Percentiles rank a stretch among this genome's conserved stretches.
Conservation (phyloP, 2,797 vertebrate species). For the Corythornis leucogaster region DNA sequence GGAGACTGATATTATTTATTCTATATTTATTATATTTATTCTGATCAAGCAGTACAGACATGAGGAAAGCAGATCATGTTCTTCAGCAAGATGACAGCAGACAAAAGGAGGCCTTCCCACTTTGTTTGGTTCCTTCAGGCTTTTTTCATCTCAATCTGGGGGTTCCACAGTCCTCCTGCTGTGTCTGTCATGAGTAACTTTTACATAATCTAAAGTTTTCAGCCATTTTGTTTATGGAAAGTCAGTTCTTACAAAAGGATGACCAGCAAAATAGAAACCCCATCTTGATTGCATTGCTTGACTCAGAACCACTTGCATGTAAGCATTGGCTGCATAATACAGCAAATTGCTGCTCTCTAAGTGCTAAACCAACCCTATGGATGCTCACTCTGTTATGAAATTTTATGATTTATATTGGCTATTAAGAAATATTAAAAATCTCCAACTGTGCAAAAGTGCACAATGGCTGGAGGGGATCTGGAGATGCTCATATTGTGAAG, state of each 20-base stretch:
- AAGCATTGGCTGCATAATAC: slow-evolving; percentile 23
- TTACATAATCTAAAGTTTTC: not conserved
- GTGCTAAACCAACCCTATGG: slow-evolving; percentile 55
- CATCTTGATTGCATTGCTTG: slow-evolving; percentile 22
- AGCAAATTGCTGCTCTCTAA: slow-evolving; percentile 49
- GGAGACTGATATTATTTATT: not conserved
- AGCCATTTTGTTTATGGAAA: not conserved
- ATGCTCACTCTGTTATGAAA: slow-evolving; percentile 49
- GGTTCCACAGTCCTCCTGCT: not conserved
- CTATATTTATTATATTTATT: not conserved
- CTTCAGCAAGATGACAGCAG: not conserved
- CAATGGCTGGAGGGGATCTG: slow-evolving; percentile 1
- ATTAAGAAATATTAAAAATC: slow-evolving; percentile 69
- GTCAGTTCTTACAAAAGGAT: slow-evolving; percentile 1
- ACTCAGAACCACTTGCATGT: slow-evolving; percentile 43
- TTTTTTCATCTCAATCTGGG: not conserved
- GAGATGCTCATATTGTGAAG: slow-evolving; percentile 32
- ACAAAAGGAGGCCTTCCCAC: not conserved
- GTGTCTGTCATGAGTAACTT: not conserved
- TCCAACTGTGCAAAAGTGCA: slow-evolving; percentile 40
- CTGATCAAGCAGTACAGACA: not conserved
- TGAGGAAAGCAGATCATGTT: not conserved
- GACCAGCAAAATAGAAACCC: slow-evolving; percentile 36
- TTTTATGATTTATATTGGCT: slow-evolving; percentile 65
- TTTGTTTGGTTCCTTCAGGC: not conserved